A percentile compares a stretch with the other conserved stretches of the same genome.
Evolutionary conservation across 1,140 invertebrate genomes (phyloP).

Genomic region (Heliconius nattereri): DNA sequence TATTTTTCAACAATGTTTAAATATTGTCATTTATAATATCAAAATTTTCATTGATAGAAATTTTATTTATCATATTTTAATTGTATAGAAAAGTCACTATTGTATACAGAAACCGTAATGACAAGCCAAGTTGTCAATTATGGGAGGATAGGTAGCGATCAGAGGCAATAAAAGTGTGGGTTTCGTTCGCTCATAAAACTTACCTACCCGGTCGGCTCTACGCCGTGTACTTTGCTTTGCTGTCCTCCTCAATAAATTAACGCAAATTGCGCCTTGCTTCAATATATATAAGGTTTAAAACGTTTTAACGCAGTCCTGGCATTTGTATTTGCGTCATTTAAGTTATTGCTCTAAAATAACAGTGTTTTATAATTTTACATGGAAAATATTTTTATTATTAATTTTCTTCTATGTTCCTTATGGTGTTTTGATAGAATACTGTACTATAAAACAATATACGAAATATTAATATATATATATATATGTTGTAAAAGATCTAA

Average conservation of each 20-base stretch:
- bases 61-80: not conserved
- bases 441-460: not conserved
- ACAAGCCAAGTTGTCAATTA: slow-evolving; percentile 77
- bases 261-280: slow-evolving; percentile 28
- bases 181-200: slow-evolving; percentile 73
- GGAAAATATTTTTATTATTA: slow-evolving; percentile 16
- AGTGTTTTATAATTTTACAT: slow-evolving; percentile 25
- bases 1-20: no score
- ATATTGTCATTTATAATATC: no score
- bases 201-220: slow-evolving; percentile 71
- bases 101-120: slow-evolving; percentile 74
- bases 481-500: not conserved
- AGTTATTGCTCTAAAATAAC: slow-evolving; percentile 39
- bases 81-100: slow-evolving; percentile 34
- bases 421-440: not conserved
- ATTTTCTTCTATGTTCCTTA: not conserved
- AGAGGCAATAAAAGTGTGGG: slow-evolving; percentile 77
- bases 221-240: slow-evolving; percentile 48
- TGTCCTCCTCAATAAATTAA: slow-evolving; percentile 39
- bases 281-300: slow-evolving; percentile 50
- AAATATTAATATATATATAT: not conserved
- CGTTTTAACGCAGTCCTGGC: slow-evolving; percentile 25
- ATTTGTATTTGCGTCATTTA: slow-evolving; percentile 34
- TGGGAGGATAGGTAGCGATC: slow-evolving; percentile 78
- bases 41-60: not conserved